Conservation (phyloP, 2,113 vertebrate genomes). For the Dipodomys spectabilis region DNA sequence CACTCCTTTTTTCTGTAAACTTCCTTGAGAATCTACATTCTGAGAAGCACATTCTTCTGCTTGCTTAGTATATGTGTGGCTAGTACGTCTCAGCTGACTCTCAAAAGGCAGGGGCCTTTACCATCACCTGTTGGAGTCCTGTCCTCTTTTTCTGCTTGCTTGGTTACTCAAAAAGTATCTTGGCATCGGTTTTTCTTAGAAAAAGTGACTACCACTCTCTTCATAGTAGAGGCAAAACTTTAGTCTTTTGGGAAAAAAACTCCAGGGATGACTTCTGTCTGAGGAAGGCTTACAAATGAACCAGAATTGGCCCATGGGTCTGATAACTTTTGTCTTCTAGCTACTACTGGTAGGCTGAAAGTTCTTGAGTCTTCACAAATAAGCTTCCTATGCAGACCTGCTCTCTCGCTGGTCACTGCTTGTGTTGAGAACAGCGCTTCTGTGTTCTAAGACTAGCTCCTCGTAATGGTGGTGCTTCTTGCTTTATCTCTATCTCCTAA, state of each 20-base stretch:
- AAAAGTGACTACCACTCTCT: not conserved
- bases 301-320: accelerated
- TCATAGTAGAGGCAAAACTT: accelerated
- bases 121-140: accelerated
- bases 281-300: not conserved
- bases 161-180: not conserved
- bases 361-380: too few species aligned
- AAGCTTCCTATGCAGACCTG: too few species aligned
- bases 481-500: not conserved
- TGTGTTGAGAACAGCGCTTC: too few species aligned
- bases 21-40: accelerated
- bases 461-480: accelerated
- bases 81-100: not conserved
- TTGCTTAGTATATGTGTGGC: accelerated
- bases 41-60: accelerated
- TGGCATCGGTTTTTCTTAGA: too few species aligned
- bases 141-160: too few species aligned
- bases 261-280: too few species aligned
- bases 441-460: too few species aligned
- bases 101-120: too few species aligned
- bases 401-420: too few species aligned
- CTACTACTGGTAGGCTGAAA: too few species aligned
- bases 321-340: not conserved
- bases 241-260: not conserved
- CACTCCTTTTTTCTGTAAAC: accelerated